A percentile compares a stretch with the other conserved stretches of the same genome.
phyloP scores from a whole-genome alignment of 2,888 invertebrate genomes.

The Molanna angustata region DNA sequence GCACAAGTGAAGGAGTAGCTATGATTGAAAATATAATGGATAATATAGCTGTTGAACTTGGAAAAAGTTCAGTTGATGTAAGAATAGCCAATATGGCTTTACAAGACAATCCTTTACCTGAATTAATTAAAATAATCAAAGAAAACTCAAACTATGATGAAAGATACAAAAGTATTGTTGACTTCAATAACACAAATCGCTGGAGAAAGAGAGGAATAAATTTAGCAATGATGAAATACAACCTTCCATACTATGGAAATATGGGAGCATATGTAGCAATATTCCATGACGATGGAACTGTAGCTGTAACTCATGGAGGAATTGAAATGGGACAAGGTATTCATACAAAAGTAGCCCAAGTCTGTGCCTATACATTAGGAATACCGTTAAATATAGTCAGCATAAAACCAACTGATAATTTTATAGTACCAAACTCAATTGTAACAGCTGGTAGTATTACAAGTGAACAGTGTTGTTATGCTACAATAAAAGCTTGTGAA shows the following conservation, averaged over 20 bases:
- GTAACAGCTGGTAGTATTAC: slow-evolving; percentile 71
- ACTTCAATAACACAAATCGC: slow-evolving; percentile 63
- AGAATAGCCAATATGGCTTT: slow-evolving; percentile 52
- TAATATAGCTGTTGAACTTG: slow-evolving; percentile 55
- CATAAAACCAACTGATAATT: slow-evolving; percentile 62
- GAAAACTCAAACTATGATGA: slow-evolving; percentile 55
- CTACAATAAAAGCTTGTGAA: slow-evolving; percentile 54
- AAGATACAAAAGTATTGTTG: slow-evolving; percentile 49
- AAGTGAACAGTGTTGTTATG: slow-evolving; percentile 66
- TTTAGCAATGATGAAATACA: slow-evolving; percentile 64
- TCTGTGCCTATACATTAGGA: slow-evolving; percentile 64
- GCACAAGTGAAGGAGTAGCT: slow-evolving; percentile 57
- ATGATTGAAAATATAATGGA: slow-evolving; percentile 66
- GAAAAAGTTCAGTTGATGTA: slow-evolving; percentile 60
- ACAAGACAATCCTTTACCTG: slow-evolving; percentile 40
- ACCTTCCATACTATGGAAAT: slow-evolving; percentile 52
- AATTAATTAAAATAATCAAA: slow-evolving; percentile 58
- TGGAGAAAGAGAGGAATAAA: slow-evolving; percentile 72
- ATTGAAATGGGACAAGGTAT: slow-evolving; percentile 78
- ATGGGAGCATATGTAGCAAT: slow-evolving; percentile 61
- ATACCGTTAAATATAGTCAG: slow-evolving; percentile 63
- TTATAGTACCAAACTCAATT: slow-evolving; percentile 64
- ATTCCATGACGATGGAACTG: slow-evolving; percentile 65
- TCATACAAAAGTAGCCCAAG: slow-evolving; percentile 69
- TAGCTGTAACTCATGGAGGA: slow-evolving; percentile 66